Base-by-base conservation (phyloP, 1,140 invertebrate species). In the Zelostemma sp. region DNA sequence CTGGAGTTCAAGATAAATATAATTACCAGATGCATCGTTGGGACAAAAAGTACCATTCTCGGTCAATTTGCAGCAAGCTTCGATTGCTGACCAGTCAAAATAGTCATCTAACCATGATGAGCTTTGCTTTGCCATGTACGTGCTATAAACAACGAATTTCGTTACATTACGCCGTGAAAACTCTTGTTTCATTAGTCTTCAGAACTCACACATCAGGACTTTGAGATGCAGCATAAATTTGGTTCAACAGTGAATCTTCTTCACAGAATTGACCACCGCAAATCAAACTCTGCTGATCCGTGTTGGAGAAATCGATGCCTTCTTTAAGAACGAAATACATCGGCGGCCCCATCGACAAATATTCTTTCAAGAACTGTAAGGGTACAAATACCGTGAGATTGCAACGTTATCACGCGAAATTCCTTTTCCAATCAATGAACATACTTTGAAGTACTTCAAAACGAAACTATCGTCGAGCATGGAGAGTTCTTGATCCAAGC, bases 391-490 rank as follows among this genome's bases (percentile, higher is more conserved):
- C n/a, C n/a, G n/a, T n/a, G n/a, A n/a, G n/a, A n/a, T n/a, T n/a
- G n/a, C n/a, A n/a, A n/a, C n/a, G n/a, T n/a, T n/a, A n/a, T n/a
- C n/a, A n/a, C n/a, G n/a, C n/a, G n/a, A n/a, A n/a, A n/a, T n/a
- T n/a, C n/a, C n/a, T n/a, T n/a, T n/a, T n/a, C n/a, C n/a, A n/a
- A n/a, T 5, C 9, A 43, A 53, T 9, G 17, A 48, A 69, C 67
- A 68, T 77, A 90, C 89, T 69, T 86, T 77, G 85, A 99, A 98
- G 84, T 98, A 98, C 77, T 95, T 92, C 45, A 96, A 82, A 21
- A 98, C 93, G 85, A 95, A 98, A 66, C 96, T 98, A 78, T 97
- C 96, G 78, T 97, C 92, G 0, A 97, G 96, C 95, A 99, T 98
- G 1, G 97, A 97, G 1, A 99, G 86, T 80, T 98, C 95, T 85